A percentile compares a stretch with the other conserved stretches of the same genome.
Conservation (phyloP, 2,888 invertebrate species). For the Ichneumoninae sp. region DNA sequence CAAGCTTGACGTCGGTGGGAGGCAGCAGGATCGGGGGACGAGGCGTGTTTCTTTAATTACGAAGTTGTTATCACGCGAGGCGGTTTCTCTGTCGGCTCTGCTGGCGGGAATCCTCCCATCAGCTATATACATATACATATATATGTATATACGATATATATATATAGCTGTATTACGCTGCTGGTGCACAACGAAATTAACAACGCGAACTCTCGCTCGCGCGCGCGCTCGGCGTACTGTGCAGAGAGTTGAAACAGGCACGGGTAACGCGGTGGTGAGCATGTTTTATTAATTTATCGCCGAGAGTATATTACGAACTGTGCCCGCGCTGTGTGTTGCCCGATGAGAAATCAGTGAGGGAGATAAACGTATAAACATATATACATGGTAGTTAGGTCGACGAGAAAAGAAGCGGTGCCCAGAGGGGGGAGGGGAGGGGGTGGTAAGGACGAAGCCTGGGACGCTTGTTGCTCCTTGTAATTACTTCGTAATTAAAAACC, state of each 20-base stretch:
- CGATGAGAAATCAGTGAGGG: conserved; percentile 68
- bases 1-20: background rate
- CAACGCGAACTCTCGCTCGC: conserved; percentile 60
- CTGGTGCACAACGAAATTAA: conserved; percentile 73
- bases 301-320: conserved; percentile 75
- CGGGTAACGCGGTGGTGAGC: conserved; percentile 74
- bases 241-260: conserved; percentile 32
- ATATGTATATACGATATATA: too few species aligned
- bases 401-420: conserved; percentile 35
- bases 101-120: conserved; percentile 57
- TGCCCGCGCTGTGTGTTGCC: conserved; percentile 20
- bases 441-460: conserved; percentile 10
- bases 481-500: conserved; percentile 80
- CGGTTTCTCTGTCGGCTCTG: conserved; percentile 60
- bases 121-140: background rate
- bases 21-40: conserved; percentile 11
- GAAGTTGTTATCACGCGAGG: conserved; percentile 75
- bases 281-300: conserved; percentile 82
- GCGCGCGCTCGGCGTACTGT: conserved; percentile 31
- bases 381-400: conserved; percentile 5
- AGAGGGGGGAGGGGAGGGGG: conserved; percentile 50
- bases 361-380: conserved; percentile 46
- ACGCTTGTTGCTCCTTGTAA: conserved; percentile 74
- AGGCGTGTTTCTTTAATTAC: conserved; percentile 79
- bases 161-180: conserved; percentile 17